Conservation (phyloP, 2,113 vertebrate species). For the Microtus oregoni region DNA sequence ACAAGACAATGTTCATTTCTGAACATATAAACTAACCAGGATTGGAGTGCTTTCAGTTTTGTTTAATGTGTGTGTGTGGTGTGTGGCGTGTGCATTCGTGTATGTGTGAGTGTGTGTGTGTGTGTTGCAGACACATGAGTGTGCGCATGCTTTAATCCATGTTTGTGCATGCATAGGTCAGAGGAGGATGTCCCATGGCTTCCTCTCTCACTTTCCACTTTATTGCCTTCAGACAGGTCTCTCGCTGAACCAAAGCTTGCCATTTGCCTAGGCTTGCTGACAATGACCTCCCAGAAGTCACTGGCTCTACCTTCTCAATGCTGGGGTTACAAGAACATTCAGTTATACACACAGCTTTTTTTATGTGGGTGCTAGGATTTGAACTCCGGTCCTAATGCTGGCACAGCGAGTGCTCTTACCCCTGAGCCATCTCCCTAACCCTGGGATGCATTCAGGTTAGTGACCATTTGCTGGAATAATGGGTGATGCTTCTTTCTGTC, state of each 20-base stretch:
- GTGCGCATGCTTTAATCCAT: not conserved
- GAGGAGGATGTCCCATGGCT: not conserved
- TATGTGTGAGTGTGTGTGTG: not conserved
- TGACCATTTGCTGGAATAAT: not conserved
- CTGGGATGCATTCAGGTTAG: not conserved
- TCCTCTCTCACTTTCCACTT: not conserved
- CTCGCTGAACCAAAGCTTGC: not conserved
- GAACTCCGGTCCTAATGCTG: not conserved
- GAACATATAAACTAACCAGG: not conserved
- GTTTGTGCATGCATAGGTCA: not conserved
- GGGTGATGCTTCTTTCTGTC: not conserved
- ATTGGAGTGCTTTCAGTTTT: not conserved
- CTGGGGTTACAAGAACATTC: not conserved
- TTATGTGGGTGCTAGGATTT: not conserved
- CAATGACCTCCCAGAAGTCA: not conserved
- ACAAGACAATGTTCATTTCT: slow-evolving; percentile 37
- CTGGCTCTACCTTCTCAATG: not conserved
- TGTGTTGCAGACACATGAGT: not conserved
- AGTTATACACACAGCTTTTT: not conserved
- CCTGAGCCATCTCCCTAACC: not conserved
- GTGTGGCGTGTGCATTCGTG: not conserved
- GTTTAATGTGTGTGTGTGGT: not conserved
- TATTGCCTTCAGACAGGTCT: not conserved
- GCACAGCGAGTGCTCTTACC: not conserved
- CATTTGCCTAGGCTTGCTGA: not conserved